These are phyloP conservation scores for Tenthredo amoena DNA, from an alignment of 2,888 invertebrate genomes.

Conservation along the genomic window DNA sequence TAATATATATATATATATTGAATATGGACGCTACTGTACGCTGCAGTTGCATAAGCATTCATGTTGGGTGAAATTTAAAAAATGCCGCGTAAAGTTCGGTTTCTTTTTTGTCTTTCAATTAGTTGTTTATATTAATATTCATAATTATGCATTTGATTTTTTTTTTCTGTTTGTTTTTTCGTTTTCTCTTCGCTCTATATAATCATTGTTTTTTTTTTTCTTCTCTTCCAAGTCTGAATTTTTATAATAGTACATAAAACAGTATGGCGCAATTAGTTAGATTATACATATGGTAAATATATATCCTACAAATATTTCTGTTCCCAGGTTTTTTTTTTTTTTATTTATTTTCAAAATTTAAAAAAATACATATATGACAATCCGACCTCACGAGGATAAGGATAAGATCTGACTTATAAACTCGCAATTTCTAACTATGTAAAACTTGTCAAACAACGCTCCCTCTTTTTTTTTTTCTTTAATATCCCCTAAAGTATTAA, in stretches of 20 bases:
- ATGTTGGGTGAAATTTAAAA: neutral
- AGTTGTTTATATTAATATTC: neutral
- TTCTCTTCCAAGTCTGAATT: neutral
- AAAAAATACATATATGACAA: conserved; percentile 76
- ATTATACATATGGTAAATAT: conserved; percentile 40
- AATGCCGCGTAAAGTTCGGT: neutral
- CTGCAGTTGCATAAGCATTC: neutral
- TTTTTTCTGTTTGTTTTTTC: neutral
- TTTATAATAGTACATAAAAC: conserved; percentile 40
- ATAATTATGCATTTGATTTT: neutral
- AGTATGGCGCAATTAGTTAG: conserved; percentile 26
- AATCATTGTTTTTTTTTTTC: neutral
- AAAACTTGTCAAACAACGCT: conserved; percentile 68
- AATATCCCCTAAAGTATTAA: conserved; percentile 62
- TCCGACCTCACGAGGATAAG: conserved; percentile 59
- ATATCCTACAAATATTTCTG: conserved; percentile 71
- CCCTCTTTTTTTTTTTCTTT: conserved; percentile 24
- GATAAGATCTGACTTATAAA: conserved; percentile 39
- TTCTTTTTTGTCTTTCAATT: neutral
- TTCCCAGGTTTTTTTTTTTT: conserved; percentile 67
- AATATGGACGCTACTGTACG: conserved; percentile 29
- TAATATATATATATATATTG: neutral
- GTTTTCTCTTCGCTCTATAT: neutral
- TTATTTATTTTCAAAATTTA: conserved; percentile 75
- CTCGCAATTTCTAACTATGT: conserved; percentile 55